Evolutionary conservation across 2,888 invertebrate species (phyloP).

Genomic region (Polydrusus pterygomalis): DNA sequence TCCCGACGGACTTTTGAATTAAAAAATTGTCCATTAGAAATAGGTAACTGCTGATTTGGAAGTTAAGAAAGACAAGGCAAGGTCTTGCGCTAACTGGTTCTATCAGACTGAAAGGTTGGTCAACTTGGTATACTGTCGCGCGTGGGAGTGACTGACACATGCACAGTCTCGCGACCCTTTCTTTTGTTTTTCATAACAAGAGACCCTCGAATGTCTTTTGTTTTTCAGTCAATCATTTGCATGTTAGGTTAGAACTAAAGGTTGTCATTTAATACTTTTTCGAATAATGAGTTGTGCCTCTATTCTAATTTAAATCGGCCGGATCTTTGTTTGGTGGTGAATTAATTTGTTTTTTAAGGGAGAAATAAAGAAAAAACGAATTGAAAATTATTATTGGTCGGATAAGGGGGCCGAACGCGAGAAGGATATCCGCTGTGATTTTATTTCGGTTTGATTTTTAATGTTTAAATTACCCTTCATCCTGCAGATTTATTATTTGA

Average conservation of each 20-base stretch:
- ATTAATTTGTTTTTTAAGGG: constrained; percentile 34
- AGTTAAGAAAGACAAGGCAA: not conserved
- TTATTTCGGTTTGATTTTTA: not conserved
- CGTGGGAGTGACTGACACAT: constrained; percentile 48
- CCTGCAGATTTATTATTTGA: too few species aligned
- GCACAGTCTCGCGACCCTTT: constrained; percentile 45
- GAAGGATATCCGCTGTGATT: constrained; percentile 34
- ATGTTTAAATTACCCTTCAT: too few species aligned
- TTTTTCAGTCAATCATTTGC: constrained; percentile 60
- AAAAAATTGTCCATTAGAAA: constrained; percentile 46
- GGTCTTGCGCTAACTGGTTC: constrained; percentile 17
- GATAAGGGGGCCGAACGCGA: constrained; percentile 5
- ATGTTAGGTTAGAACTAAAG: constrained; percentile 45
- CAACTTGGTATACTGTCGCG: constrained; percentile 31
- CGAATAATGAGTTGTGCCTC: constrained; percentile 33
- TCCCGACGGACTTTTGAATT: constrained; percentile 46
- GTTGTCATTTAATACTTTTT: constrained; percentile 62
- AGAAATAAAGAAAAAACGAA: constrained; percentile 30
- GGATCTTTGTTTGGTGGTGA: constrained; percentile 30
- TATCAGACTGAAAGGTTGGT: constrained; percentile 26
- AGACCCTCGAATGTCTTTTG: constrained; percentile 56
- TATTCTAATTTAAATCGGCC: constrained; percentile 37
- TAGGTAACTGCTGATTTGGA: constrained; percentile 12
- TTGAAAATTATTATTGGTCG: constrained; percentile 25
- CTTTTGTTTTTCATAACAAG: constrained; percentile 58